Conservation (phyloP, 1,140 invertebrate genomes). For the Leptinotarsa lineolata region DNA sequence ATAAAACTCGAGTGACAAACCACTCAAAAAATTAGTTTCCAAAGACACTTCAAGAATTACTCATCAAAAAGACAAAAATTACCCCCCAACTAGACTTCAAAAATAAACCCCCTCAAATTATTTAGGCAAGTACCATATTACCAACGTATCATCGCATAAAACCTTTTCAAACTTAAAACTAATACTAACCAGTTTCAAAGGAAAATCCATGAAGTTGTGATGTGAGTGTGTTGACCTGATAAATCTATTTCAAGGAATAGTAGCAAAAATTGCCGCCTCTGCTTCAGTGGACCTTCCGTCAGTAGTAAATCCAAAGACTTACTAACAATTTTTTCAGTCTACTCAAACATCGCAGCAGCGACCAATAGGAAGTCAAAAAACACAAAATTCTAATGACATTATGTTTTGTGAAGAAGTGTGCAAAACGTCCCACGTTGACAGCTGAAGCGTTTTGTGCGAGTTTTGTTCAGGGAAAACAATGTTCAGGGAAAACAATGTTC, state of each 20-base stretch:
- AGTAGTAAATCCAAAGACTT: constrained; percentile 10
- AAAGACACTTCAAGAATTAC: too few species aligned
- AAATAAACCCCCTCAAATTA: too few species aligned
- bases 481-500: not conserved
- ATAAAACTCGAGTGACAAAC: too few species aligned
- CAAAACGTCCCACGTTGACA: constrained; percentile 16
- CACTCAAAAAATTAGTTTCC: too few species aligned
- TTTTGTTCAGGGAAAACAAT: not conserved
- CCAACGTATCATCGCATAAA: not conserved
- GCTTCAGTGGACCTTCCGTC: constrained; percentile 25
- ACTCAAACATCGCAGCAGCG: constrained; percentile 24
- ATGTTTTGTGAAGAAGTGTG: constrained; percentile 12
- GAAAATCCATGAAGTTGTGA: constrained; percentile 31
- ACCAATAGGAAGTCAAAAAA: constrained; percentile 27
- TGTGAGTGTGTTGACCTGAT: constrained; percentile 17
- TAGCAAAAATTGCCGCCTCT: constrained; percentile 27
- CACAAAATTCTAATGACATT: constrained; percentile 12
- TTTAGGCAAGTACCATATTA: not conserved
- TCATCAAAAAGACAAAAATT: too few species aligned
- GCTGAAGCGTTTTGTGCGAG: not conserved
- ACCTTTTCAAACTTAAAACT: not conserved
- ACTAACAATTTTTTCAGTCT: constrained; percentile 12
- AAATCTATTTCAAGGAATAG: constrained; percentile 21
- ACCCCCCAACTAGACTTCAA: too few species aligned
- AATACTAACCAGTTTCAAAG: constrained; percentile 34